Base-by-base conservation (phyloP, 2,797 vertebrate species). In the Cryptoblepharus egeriae region DNA sequence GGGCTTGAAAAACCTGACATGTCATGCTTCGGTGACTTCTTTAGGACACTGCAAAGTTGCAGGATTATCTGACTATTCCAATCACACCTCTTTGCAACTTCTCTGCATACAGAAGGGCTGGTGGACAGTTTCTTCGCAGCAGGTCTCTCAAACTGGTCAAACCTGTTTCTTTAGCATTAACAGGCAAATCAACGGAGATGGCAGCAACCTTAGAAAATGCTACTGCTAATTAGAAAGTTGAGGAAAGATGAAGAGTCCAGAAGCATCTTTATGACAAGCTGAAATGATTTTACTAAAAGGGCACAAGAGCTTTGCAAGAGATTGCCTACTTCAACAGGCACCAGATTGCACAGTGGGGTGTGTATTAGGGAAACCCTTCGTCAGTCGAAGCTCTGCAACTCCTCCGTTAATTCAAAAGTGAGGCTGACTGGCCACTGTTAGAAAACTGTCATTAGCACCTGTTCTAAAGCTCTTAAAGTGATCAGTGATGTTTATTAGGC, bases 1-100 rank as follows among this genome's bases (percentile, higher is more conserved):
- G 79, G 32, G 80, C 70, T 76, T 26, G 57, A 65, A 81, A 55
- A 37, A 73, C 65, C 37, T 79, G 49, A 82, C n/a, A 15, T 30
- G 65, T 9, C 85, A 32, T 65, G 77, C 24, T 22, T 22, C 49
- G 12, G 52, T 22, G 55, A n/a, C 49, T 61, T 70, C 75, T 82
- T 3, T 32, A 30, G 80, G 68, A 81, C 42, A 65, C 8, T 58
- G 0, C 0, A 60, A 73, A 81, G 67, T 75, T 16, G 30, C 78
- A 78, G 68, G 71, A 42, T 2, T 60, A 61, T 71, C 0, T 1
- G 16, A 39, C 52, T 76, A 22, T 67, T 78, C 52, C 35, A 26
- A 1, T 35, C 70, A 49, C 32, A n/a, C 39, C 45, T 79, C 55
- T 84, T 60, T 68, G 35, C 39, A 74, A 37, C 15, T 30, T 5